Base-by-base conservation (phyloP, 2,888 invertebrate genomes). In the Nematopogon swammerdamellus region DNA sequence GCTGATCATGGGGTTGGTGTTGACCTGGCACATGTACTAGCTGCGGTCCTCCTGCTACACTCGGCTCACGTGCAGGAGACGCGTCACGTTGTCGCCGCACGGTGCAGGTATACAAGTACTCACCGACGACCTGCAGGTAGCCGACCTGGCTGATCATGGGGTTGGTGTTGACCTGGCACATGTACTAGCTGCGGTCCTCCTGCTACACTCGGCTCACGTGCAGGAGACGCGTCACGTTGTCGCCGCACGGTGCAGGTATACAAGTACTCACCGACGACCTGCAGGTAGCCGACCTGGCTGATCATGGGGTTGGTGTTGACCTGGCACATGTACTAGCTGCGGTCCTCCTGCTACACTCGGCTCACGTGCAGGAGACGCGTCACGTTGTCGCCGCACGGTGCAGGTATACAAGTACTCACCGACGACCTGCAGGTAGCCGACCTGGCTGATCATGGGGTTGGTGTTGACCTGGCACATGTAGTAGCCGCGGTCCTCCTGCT, bases 391-490 rank as follows among this genome's bases (percentile, higher is more conserved):
- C 94, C 92, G 67, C 88, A 55, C 89, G n/a, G n/a, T n/a, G n/a
- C n/a, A n/a, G n/a, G n/a, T n/a, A n/a, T n/a, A n/a, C n/a, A n/a
- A n/a, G n/a, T n/a, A 74, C 91, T 85, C 67, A 95, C 95, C 95
- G 42, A 95, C 93, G 53, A 95, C 95, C 77, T 95, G 92, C 44
- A 95, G 83, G 67, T 91, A 94, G 51, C 95, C 95, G 36, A 94
- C 92, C 83, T 95, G 95, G 66, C 92, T 94, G 65, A 95, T 94
- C 94, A 95, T 95, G 0, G 95, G 95, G 70, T 92, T 91, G 46
- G 95, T 94, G 73, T 95, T 95, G 58, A 85, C 85, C 76, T 92
- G 92, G 71, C 92, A 92, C 90, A 92, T 91, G 75, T 92, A 92
- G 76, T 91, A 92, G 42, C 95, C 95, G 42, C 94, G 82, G 73